These are phyloP conservation scores for Dreissena rostriformis DNA, from an alignment of 1,140 invertebrate species.

Conservation along the genomic window DNA sequence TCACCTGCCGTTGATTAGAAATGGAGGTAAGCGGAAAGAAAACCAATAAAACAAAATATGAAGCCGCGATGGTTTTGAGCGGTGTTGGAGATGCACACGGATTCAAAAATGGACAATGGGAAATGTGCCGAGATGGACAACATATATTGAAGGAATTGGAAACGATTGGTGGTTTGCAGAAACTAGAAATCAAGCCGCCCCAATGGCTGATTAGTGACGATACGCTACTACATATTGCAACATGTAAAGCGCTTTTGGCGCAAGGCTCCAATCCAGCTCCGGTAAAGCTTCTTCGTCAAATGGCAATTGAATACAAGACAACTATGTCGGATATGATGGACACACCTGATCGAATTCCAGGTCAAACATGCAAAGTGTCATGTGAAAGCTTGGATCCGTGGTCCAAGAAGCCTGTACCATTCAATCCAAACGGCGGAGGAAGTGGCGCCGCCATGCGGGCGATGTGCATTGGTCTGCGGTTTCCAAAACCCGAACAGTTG, in stretches of 20 bases:
- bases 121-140: constrained; percentile 69
- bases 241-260: constrained; percentile 62
- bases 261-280: constrained; percentile 13
- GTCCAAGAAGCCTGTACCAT: background rate
- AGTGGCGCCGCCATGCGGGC: constrained; percentile 81
- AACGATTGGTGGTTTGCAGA: constrained; percentile 66
- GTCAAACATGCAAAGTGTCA: constrained; percentile 22
- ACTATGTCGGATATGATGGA: constrained; percentile 75
- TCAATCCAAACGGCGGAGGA: constrained; percentile 70
- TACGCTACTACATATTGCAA: constrained; percentile 68
- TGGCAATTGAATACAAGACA: constrained; percentile 69
- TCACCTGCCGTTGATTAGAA: background rate
- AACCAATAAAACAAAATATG: constrained; percentile 47
- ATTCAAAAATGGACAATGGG: constrained; percentile 74
- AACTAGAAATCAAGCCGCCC: constrained; percentile 55
- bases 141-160: constrained; percentile 69
- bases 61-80: constrained; percentile 73
- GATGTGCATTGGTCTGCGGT: constrained; percentile 80
- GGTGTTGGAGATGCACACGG: constrained; percentile 76
- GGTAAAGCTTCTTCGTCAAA: constrained; percentile 59
- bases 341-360: constrained; percentile 69
- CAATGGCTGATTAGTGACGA: constrained; percentile 68
- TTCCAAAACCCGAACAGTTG: constrained; percentile 70
- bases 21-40: background rate
- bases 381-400: background rate